These are phyloP conservation scores for Lissonota sp. DNA, from an alignment of 2,888 invertebrate genomes.

Conservation along the genomic window DNA sequence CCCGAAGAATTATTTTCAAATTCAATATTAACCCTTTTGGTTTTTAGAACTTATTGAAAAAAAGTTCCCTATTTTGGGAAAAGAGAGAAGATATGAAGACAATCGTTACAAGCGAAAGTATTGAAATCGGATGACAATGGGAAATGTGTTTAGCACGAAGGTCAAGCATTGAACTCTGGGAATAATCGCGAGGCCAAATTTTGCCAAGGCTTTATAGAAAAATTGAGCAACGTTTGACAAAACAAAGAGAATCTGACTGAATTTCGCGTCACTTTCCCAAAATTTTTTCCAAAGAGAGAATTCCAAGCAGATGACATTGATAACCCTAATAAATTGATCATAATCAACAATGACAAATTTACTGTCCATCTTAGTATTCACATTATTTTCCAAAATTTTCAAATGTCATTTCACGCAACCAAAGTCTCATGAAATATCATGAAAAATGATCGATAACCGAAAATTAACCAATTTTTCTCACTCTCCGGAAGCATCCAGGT, in stretches of 20 bases:
- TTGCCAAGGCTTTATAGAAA: constrained; percentile 20
- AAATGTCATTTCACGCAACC: too few relatives aligned
- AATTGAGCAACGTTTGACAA: constrained; percentile 16
- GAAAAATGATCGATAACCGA: too few relatives aligned
- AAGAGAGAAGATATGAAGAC: neutral
- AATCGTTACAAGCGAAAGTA: neutral
- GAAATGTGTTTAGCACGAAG: constrained; percentile 42
- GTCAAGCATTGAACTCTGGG: constrained; percentile 61
- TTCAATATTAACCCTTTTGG: too few relatives aligned
- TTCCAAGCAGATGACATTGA: neutral
- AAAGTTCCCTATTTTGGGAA: neutral
- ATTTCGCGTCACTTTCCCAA: neutral
- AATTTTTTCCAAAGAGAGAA: neutral
- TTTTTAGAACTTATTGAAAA: neutral
- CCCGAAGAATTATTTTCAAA: too few relatives aligned
- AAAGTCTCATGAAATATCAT: too few relatives aligned
- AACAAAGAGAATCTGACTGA: neutral
- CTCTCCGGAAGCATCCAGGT: too few relatives aligned
- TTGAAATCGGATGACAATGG: constrained; percentile 14
- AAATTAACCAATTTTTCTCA: too few relatives aligned
- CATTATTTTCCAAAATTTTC: too few relatives aligned
- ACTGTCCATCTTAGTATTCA: too few relatives aligned
- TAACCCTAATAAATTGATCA: too few relatives aligned
- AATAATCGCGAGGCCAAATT: constrained; percentile 57
- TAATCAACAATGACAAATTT: neutral